A percentile compares a stretch with the other conserved stretches of the same genome.
Conservation (phyloP, 2,113 vertebrate genomes). For the Okapia johnstoni region DNA sequence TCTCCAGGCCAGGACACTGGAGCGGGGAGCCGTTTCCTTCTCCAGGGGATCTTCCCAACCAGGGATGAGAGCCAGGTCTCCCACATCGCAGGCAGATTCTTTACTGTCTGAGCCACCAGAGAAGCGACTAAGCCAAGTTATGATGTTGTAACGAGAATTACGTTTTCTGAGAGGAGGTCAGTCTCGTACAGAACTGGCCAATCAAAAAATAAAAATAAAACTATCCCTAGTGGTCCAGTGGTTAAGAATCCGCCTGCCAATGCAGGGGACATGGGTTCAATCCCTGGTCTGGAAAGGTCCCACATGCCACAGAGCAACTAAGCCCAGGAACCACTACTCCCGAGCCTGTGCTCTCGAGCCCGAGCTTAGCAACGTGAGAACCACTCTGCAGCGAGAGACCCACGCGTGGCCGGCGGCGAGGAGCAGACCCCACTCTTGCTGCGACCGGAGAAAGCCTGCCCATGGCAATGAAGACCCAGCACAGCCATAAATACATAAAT, state of each 20-base stretch:
- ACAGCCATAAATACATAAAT: rapidly evolving
- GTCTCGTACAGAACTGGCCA: not conserved
- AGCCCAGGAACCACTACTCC: rapidly evolving
- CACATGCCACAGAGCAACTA: not conserved
- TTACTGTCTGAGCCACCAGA: not conserved
- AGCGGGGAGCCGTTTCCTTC: not conserved
- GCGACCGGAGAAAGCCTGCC: rapidly evolving
- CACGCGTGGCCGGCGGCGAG: rapidly evolving
- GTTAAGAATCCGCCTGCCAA: not conserved
- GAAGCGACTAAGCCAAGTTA: not conserved
- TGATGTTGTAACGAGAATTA: not conserved
- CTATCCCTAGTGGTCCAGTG: not conserved
- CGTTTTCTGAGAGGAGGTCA: not conserved
- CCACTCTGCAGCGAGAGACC: not conserved
- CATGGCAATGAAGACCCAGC: rapidly evolving
- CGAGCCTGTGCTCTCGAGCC: not conserved
- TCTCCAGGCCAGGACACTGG: not conserved
- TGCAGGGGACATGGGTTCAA: not conserved
- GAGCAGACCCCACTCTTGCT: rapidly evolving
- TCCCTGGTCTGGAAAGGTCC: not conserved
- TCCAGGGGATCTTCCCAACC: not conserved
- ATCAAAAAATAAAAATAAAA: not conserved
- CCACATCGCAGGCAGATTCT: not conserved
- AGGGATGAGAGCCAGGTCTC: not conserved
- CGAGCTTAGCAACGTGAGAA: rapidly evolving